Percentiles rank a stretch among this genome's conserved stretches.
Evolutionary conservation across 2,113 vertebrate species (phyloP).

Genomic region (Coregonus clupeaformis): DNA sequence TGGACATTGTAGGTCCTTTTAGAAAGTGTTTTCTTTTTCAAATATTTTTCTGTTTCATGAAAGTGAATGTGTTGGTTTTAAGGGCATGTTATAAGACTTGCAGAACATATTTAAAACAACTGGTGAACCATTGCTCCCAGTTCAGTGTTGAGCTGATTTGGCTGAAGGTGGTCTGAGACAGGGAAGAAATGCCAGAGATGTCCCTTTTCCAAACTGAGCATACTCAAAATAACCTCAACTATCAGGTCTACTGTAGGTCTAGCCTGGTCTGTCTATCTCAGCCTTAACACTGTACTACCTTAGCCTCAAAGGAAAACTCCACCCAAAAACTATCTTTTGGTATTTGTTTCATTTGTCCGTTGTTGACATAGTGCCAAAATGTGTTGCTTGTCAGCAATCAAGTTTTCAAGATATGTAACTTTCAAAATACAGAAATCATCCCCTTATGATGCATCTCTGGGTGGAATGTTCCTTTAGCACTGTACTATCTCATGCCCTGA

Average conservation of each 20-base stretch:
- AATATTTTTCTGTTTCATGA: slow-evolving; percentile 28
- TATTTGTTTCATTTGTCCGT: no score
- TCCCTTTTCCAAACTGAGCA: neutral
- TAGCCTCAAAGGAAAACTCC: no score
- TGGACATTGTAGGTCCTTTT: slow-evolving; percentile 82
- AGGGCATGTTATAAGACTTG: slow-evolving; percentile 64
- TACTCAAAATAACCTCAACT: no score
- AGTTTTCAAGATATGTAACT: no score
- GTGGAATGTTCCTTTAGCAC: neutral
- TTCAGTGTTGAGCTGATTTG: neutral
- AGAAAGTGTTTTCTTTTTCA: slow-evolving; percentile 75
- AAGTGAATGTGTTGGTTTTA: slow-evolving; percentile 72
- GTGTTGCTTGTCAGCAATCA: no score
- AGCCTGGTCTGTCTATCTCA: no score
- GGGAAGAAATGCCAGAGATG: neutral
- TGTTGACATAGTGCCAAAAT: no score
- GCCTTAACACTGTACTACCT: no score
- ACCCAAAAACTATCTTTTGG: no score
- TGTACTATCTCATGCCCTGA: slow-evolving; percentile 12
- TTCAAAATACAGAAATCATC: neutral
- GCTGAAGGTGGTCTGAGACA: neutral
- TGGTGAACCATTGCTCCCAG: slow-evolving; percentile 6
- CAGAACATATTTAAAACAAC: no score
- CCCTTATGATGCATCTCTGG: neutral
- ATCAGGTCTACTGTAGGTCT: no score